phyloP scores from a whole-genome alignment of 2,888 invertebrate species.

The Resseliella maxima region DNA sequence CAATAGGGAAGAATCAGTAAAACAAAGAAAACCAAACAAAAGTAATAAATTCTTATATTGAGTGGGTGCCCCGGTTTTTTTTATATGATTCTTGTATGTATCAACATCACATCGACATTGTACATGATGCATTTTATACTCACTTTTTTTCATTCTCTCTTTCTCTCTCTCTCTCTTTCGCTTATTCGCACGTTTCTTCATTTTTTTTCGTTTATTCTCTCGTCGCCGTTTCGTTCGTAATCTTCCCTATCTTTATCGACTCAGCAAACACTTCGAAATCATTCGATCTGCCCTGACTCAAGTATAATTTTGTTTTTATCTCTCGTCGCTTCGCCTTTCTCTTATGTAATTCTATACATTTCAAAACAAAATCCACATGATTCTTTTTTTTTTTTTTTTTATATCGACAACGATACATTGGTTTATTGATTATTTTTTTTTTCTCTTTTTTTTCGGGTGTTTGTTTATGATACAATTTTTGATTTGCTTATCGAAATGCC shows the following conservation, averaged over 20 bases:
- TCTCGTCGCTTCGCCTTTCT: background rate
- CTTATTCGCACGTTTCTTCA: too few species aligned
- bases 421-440: background rate
- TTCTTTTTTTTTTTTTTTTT: constrained; percentile 11
- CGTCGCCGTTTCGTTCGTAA: constrained; percentile 32
- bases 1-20: constrained; percentile 40
- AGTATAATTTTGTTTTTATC: background rate
- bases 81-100: background rate
- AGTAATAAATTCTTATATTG: constrained; percentile 50
- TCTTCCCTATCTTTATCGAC: constrained; percentile 53
- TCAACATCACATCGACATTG: background rate
- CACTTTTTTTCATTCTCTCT: background rate
- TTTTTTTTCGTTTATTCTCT: too few species aligned
- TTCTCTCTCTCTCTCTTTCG: too few species aligned
- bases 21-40: constrained; percentile 52
- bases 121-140: background rate
- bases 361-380: constrained; percentile 30
- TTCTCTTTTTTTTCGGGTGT: constrained; percentile 1
- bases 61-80: constrained; percentile 23
- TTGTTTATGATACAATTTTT: background rate
- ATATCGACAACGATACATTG: background rate
- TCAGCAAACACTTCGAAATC: constrained; percentile 49
- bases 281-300: constrained; percentile 39
- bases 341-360: constrained; percentile 46
- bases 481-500: constrained; percentile 54